phyloP scores from a whole-genome alignment of 1,140 invertebrate genomes.

The Armadillidium nasatum region DNA sequence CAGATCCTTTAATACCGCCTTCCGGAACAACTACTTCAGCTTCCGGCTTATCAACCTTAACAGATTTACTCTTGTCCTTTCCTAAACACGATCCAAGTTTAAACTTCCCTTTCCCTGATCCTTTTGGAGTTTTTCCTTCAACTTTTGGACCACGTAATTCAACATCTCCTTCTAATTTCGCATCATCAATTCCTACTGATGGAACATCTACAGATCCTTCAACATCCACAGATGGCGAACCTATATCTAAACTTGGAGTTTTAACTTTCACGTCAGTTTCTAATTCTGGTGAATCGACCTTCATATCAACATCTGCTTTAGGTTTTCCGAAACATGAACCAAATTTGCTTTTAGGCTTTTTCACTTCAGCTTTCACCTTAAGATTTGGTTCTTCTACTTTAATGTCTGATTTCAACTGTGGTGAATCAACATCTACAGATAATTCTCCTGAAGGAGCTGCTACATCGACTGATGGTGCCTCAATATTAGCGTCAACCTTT shows the following conservation, averaged over 20 bases:
- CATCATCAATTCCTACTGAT: background rate
- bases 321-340: constrained; percentile 36
- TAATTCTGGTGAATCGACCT: background rate
- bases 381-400: background rate
- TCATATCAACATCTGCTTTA: background rate
- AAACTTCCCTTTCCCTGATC: constrained; percentile 19
- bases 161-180: background rate
- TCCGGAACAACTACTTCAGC: background rate
- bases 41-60: constrained; percentile 14
- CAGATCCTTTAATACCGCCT: background rate
- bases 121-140: constrained; percentile 16
- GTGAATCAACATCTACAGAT: constrained; percentile 15
- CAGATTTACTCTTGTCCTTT: constrained; percentile 12
- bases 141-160: constrained; percentile 12
- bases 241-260: background rate
- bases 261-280: constrained; percentile 1
- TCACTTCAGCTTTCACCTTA: background rate
- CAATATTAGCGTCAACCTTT: constrained; percentile 12
- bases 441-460: constrained; percentile 17
- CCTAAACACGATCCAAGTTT: constrained; percentile 27
- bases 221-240: background rate
- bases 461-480: constrained; percentile 21
- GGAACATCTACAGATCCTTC: constrained; percentile 16
- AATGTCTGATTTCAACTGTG: background rate
- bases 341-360: constrained; percentile 19